Evolutionary conservation across 2,113 vertebrate genomes (phyloP).

Genomic region (Apteryx owenii): DNA sequence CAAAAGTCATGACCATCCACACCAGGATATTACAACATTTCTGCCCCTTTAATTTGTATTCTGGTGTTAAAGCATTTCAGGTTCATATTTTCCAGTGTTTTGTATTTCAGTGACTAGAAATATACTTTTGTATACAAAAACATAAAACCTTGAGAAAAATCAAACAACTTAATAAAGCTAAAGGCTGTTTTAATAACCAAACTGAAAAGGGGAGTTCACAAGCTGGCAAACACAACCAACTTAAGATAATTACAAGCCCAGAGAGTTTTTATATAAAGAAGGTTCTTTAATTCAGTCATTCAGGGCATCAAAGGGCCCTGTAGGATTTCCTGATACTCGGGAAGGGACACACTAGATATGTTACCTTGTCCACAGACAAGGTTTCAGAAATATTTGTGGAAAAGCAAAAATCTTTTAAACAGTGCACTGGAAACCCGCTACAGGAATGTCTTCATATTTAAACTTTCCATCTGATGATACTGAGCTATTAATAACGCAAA

Average conservation of each 20-base stretch:
- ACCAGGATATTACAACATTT: background rate
- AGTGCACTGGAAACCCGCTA: background rate
- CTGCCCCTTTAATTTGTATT: background rate
- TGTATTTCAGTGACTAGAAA: background rate
- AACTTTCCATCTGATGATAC: background rate
- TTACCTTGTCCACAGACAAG: background rate
- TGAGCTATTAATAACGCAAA: conserved; percentile 11
- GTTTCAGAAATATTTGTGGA: background rate
- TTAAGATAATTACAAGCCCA: background rate
- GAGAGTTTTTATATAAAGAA: background rate
- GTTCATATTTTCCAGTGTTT: background rate
- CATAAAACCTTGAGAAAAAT: background rate
- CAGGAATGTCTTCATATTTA: background rate
- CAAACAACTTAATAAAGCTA: background rate
- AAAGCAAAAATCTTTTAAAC: background rate
- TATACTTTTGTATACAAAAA: background rate
- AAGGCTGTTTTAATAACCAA: background rate
- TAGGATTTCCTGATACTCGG: background rate
- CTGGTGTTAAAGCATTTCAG: background rate
- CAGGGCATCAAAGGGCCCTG: background rate
- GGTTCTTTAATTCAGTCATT: background rate
- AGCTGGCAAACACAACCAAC: background rate
- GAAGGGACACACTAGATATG: background rate
- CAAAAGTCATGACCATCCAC: background rate
- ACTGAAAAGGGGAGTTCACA: background rate